These are phyloP conservation scores for Pomatorhinus ruficollis DNA, from an alignment of 2,113 vertebrate species.

Conservation along the genomic window DNA sequence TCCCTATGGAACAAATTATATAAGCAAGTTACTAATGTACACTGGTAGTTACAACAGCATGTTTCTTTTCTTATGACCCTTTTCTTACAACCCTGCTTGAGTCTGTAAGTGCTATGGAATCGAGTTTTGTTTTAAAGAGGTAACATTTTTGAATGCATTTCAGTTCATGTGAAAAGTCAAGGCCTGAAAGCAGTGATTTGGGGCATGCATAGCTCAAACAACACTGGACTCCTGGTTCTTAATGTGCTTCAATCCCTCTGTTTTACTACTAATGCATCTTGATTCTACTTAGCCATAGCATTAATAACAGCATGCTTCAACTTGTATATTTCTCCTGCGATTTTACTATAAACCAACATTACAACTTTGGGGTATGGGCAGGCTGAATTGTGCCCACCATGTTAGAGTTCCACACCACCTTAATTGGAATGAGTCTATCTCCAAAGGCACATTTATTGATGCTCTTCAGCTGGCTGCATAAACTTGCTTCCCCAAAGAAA, in stretches of 20 bases:
- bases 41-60: neutral
- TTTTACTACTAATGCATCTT: neutral
- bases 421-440: neutral
- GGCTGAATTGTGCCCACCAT: neutral
- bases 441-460: neutral
- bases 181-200: neutral
- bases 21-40: neutral
- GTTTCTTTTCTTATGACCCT: neutral
- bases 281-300: neutral
- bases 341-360: neutral
- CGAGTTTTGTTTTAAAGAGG: neutral
- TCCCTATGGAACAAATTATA: neutral
- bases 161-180: neutral
- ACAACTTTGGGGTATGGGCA: neutral
- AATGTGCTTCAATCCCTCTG: neutral
- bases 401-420: neutral
- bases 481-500: neutral
- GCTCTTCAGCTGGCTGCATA: neutral
- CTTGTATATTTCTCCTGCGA: neutral
- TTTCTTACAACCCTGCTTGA: neutral
- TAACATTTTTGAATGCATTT: slow-evolving; percentile 20
- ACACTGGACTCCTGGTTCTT: neutral
- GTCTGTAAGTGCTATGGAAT: neutral
- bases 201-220: neutral
- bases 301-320: neutral